Evolutionary conservation across 2,888 invertebrate genomes (phyloP).

Genomic region (Notodonta ziczac): DNA sequence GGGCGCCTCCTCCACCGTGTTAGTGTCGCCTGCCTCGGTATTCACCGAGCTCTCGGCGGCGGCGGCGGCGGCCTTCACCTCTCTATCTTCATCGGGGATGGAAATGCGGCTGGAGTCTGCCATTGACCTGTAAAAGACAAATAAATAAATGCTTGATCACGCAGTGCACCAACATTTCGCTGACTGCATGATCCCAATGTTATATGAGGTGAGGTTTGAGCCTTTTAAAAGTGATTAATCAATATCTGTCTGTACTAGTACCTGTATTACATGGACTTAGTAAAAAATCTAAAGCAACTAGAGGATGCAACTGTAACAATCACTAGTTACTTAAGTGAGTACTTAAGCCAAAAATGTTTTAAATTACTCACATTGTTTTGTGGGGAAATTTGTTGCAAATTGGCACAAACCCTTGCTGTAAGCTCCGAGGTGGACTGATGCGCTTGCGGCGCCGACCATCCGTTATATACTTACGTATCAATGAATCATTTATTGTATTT

Average conservation of each 20-base stretch:
- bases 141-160: background rate
- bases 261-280: too few relatives aligned
- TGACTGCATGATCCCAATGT: too few relatives aligned
- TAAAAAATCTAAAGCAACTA: too few relatives aligned
- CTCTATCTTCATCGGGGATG: constrained; percentile 67
- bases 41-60: constrained; percentile 36
- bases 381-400: background rate
- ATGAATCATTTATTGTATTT: constrained; percentile 27
- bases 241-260: too few relatives aligned
- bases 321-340: too few relatives aligned
- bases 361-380: background rate
- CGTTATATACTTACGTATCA: constrained; percentile 31
- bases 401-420: constrained; percentile 15
- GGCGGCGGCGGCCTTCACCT: constrained; percentile 25
- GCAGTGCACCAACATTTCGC: too few relatives aligned
- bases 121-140: constrained; percentile 52
- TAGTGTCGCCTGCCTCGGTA: constrained; percentile 50
- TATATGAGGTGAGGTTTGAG: too few relatives aligned
- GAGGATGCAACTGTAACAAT: too few relatives aligned
- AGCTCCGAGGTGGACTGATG: constrained; percentile 20
- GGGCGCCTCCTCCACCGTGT: constrained; percentile 51
- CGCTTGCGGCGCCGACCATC: constrained; percentile 14
- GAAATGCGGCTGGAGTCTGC: constrained; percentile 63
- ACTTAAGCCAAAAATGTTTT: too few relatives aligned
- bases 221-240: too few relatives aligned